phyloP scores from a whole-genome alignment of 2,797 vertebrate species.

The Pantherophis alleghaniensis region DNA sequence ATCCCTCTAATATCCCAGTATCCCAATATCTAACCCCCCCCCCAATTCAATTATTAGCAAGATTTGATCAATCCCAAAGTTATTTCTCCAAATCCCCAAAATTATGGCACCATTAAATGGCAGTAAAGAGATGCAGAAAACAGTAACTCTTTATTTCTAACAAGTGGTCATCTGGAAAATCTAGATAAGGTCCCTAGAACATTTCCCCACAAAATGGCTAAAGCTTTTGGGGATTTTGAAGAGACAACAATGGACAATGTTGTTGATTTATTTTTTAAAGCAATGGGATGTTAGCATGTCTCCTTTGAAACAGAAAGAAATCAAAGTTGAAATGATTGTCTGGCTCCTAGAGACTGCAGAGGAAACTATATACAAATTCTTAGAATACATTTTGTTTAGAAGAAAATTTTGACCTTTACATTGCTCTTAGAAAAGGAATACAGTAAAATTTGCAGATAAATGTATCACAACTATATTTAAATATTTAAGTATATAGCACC shows the following conservation, averaged over 20 bases:
- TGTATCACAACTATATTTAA: neutral
- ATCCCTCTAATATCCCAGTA: too few species aligned
- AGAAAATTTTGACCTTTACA: neutral
- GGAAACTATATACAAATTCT: neutral
- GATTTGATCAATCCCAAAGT: too few species aligned
- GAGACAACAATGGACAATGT: neutral
- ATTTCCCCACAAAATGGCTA: neutral
- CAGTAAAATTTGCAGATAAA: neutral
- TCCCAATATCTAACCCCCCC: too few species aligned
- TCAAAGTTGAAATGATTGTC: neutral
- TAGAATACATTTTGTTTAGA: neutral
- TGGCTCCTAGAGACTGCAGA: neutral
- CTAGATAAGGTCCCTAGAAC: neutral
- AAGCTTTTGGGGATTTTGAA: neutral
- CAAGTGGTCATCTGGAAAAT: neutral
- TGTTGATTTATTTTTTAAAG: neutral
- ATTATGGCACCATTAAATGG: neutral
- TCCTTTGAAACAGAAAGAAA: neutral
- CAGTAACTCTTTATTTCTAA: neutral
- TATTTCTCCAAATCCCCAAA: too few species aligned
- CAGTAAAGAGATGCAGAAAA: neutral
- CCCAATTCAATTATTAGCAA: too few species aligned
- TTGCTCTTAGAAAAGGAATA: neutral
- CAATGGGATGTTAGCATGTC: neutral
- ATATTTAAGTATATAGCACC: neutral